Evolutionary conservation across 2,888 invertebrate genomes (phyloP).

Genomic region (Gymnosoma rotundatum): DNA sequence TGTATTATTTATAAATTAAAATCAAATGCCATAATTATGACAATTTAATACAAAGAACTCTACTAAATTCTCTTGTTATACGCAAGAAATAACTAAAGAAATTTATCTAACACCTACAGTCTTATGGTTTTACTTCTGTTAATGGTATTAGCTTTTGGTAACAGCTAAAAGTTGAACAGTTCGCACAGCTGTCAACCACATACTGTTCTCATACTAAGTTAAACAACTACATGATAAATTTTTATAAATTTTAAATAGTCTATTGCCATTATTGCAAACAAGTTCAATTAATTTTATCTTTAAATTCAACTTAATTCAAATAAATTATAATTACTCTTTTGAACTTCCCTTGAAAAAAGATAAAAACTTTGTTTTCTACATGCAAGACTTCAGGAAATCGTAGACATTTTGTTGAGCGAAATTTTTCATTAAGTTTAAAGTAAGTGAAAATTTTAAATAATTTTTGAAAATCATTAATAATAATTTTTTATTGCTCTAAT

Average conservation of each 20-base stretch:
- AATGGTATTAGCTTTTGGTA: background rate
- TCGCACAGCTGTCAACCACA: constrained; percentile 19
- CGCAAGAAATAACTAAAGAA: too few relatives aligned
- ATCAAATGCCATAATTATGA: too few relatives aligned
- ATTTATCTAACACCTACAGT: too few relatives aligned
- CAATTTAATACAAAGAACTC: too few relatives aligned
- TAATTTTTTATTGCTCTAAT: background rate
- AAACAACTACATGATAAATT: constrained; percentile 8
- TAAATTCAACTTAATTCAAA: constrained; percentile 10
- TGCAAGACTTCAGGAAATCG: background rate
- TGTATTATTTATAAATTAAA: too few relatives aligned
- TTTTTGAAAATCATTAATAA: background rate
- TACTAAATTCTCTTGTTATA: too few relatives aligned
- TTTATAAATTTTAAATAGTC: constrained; percentile 32
- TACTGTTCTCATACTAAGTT: constrained; percentile 45
- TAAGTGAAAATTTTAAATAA: background rate
- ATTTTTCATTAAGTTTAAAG: background rate
- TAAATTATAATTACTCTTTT: constrained; percentile 7
- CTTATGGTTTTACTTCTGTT: background rate
- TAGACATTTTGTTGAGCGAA: background rate
- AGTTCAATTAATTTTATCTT: constrained; percentile 38
- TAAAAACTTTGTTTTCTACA: background rate
- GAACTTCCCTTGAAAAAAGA: constrained; percentile 27
- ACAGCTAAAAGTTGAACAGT: background rate
- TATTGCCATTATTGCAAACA: constrained; percentile 23